Evolutionary conservation across 30 jellyfish, hydroid and myxozoan species (phyloP), one percentile per base, ranked within the genome.

Genomic region (Cassiopea xamachana): DNA sequence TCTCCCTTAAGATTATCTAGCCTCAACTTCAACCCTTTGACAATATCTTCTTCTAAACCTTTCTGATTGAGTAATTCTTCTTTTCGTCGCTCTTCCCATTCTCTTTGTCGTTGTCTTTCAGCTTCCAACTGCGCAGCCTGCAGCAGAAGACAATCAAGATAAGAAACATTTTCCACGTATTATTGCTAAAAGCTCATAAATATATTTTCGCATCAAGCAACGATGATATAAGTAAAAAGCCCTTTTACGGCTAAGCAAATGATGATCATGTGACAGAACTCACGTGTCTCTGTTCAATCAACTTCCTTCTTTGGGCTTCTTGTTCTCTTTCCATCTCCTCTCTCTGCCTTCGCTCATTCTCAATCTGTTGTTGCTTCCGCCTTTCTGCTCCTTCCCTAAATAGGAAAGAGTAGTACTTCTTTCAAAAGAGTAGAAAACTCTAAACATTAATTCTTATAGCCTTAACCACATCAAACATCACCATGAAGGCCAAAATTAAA

Each of bases 101-200:
- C 99, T 82, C 93, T 73, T 76, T 95, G 99, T 5, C 99, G 89
- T 78, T 91, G 95, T 27, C 97, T 86, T 62, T 95, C 99, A 8
- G 97, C 97, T 89, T 95, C 99, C 18, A 95, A 79, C 60, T 95
- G 99, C 14, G 98, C 99, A 1, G 99, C 99, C 99, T 94, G 67
- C 17, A 61, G n/a, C 18, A 27, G 62, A 48, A 70, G 73, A 7
- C 12, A 83, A 78, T 6, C 39, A 27, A 27, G 39, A 27, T 27
- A 27, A 27, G 39, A 27, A 27, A 27, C 39, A 27, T 27, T 27
- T 27, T 1, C 49, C 39, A 46, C 64, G n/a, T 18, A 17, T 1
- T 1, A 18, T 19, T 8, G 7, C 45, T 0, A 44, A 1, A 77
- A 2, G 18, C 43, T 2, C 71, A 77, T 55, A 55, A 55, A 55